Base-by-base conservation (phyloP, 1,140 invertebrate species). In the Pseudomyrmex dendroicus region DNA sequence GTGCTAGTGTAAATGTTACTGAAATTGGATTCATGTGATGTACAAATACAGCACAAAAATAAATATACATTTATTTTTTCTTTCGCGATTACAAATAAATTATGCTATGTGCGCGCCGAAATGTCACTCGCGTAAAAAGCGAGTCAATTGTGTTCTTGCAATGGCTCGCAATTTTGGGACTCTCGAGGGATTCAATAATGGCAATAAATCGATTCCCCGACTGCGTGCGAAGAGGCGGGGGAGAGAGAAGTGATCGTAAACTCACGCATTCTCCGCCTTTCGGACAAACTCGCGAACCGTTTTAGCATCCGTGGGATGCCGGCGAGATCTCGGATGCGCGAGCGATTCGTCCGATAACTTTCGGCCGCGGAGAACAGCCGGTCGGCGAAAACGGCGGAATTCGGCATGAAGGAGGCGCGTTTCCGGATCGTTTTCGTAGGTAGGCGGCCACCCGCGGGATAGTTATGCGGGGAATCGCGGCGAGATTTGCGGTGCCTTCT, bases 341-440 rank as follows among this genome's bases (percentile, higher is more conserved):
- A 57, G 13, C 72, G 59, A 72, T 86, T 77, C 73, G 66, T 62
- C 80, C 46, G 76, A 13, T 66, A 87, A 87, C 85, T 87, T 82
- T 63, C 57, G 20, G 83, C 48, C 70, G 78, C 61, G 76, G 74
- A 74, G 67, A 85, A n/a, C 52, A 66, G 62, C 76, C n/a, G 1
- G 13, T 35, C 61, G 25, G 2, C 62, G 62, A 44, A 80, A 70
- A 48, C 76, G 66, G 44, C 54, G 76, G 76, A 78, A 78, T 56
- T 12, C 44, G 15, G 9, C 73, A 25, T 35, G 73, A 66, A 77
- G 62, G 62, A 66, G 50, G 73, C 62, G 62, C 73, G 62, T 66
- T 76, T 66, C 48, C 46, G 20, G 57, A 74, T 74, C 57, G 73
- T 54, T 77, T 54, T 54, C 73, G 62, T 13, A 76, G 22, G 44